Evolutionary conservation across 2,888 invertebrate genomes (phyloP).

Genomic region (Melanophora roralis): DNA sequence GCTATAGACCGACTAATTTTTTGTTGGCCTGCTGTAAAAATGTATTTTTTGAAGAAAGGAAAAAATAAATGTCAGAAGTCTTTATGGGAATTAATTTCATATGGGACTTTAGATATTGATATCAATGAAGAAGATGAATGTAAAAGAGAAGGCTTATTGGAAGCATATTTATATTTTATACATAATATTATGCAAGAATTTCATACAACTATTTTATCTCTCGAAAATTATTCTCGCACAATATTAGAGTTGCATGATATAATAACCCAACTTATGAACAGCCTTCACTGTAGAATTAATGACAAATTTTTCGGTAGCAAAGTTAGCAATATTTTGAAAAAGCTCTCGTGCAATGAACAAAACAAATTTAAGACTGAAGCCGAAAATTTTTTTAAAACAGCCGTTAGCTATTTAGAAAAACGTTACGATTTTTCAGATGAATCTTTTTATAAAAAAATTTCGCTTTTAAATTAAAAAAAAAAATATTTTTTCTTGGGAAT

Average conservation of each 20-base stretch:
- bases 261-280: neutral
- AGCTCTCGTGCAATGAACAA: neutral
- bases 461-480: neutral
- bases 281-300: neutral
- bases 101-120: too few relatives aligned
- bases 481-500: neutral
- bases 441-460: neutral
- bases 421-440: neutral
- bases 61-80: too few relatives aligned
- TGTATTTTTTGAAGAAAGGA: too few relatives aligned
- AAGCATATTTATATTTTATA: too few relatives aligned
- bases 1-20: too few relatives aligned
- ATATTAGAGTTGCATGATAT: neutral
- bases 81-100: too few relatives aligned
- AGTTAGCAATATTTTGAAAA: conserved; percentile 6
- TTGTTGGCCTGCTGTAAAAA: too few relatives aligned
- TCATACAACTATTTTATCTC: too few relatives aligned
- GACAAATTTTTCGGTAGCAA: neutral
- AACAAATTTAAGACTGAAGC: neutral
- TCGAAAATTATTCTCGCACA: neutral
- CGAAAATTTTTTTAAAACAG: neutral
- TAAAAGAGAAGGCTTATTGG: too few relatives aligned
- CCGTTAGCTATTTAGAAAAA: neutral
- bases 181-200: too few relatives aligned
- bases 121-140: too few relatives aligned